A percentile compares a stretch with the other conserved stretches of the same genome.
phyloP scores from a whole-genome alignment of 2,888 invertebrate species.

The Dicycla oo region DNA sequence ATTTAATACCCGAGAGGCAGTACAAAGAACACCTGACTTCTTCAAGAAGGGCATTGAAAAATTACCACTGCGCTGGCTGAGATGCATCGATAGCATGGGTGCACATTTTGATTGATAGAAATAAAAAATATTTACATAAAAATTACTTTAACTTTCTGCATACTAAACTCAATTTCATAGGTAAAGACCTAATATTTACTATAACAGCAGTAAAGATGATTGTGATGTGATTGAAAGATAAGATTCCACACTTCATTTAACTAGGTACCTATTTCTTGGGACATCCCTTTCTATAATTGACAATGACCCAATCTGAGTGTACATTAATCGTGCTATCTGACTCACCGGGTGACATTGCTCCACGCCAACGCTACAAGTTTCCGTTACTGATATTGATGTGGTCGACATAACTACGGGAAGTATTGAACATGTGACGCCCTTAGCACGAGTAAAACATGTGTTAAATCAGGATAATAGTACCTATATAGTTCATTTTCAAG shows the following conservation, averaged over 20 bases:
- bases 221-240: background rate
- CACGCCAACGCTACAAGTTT: slow-evolving; percentile 61
- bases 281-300: slow-evolving; percentile 47
- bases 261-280: slow-evolving; percentile 3
- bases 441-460: slow-evolving; percentile 7
- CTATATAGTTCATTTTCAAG: too few species aligned
- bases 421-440: slow-evolving; percentile 6
- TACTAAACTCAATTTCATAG: too few species aligned
- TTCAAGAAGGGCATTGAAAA: too few species aligned
- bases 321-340: slow-evolving; percentile 54
- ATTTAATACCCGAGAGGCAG: too few species aligned
- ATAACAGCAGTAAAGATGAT: too few species aligned
- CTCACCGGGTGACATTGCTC: slow-evolving; percentile 59
- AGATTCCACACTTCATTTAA: background rate
- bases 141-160: too few species aligned
- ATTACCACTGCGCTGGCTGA: too few species aligned
- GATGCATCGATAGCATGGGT: too few species aligned
- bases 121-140: too few species aligned
- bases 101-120: too few species aligned
- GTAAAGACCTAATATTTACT: too few species aligned
- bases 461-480: background rate
- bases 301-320: slow-evolving; percentile 62
- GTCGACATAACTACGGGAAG: slow-evolving; percentile 24
- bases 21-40: too few species aligned
- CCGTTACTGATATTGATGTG: slow-evolving; percentile 60